Evolutionary conservation across 2,888 invertebrate genomes (phyloP), one percentile per base, ranked within the genome.

Genomic region (Ectobius pallidus): DNA sequence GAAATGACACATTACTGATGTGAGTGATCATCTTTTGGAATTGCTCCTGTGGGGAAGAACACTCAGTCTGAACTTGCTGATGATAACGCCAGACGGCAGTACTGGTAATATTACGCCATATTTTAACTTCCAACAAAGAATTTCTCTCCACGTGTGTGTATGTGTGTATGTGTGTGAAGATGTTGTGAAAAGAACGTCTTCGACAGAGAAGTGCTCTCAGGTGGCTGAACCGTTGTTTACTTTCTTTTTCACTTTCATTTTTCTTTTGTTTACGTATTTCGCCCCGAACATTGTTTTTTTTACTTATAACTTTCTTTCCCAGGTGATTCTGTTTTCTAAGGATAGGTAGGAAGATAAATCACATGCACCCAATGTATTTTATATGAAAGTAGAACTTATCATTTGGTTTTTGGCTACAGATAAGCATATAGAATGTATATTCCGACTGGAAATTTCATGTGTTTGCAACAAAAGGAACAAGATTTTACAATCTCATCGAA

Each of bases 1-100:
- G 32, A 62, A 62, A 32, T 63, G 42, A 63, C 63, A 42, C 42
- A 63, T 42, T 63, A 63, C 63, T 63, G 42, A 63, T 63, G 63
- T 63, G 3, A n/a, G 63, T 42, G 63, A 63, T 42, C 63, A 39
- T 63, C 63, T 42, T 42, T 9, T 22, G n/a, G 39, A 63, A 52
- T 25, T 52, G 52, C 25, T 52, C 52, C n/a, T 9, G 14, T 22
- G 52, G 52, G 52, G 14, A 6, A 52, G 46, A 52, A 52, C 52
- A 52, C 25, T 52, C 52, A 25, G 9, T 22, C 52, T 22, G 7
- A 52, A 52, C 1, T 52, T 25, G 11, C 25, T 25, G 52, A 11
- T 25, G 52, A 52, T 22, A 22, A 52, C 52, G 52, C 22, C 25
- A 22, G 52, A 52, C 14, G 25, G 52, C 52, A 25, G 25, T 11